Conservation (phyloP, 2,797 vertebrate species). For the Pseudomugil gertrudae region DNA sequence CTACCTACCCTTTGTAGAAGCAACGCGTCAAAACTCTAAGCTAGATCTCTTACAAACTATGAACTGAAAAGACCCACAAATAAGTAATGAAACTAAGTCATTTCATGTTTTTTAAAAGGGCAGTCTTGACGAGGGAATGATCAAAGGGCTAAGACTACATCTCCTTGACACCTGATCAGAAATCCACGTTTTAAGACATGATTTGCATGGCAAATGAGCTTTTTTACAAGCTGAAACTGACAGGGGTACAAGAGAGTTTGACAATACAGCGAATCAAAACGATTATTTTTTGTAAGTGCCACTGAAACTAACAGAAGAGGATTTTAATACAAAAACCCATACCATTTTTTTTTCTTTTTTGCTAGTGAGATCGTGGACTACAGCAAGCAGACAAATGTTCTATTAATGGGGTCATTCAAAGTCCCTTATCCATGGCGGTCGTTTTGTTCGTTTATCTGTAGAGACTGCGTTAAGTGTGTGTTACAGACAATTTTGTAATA, state of each 20-base stretch:
- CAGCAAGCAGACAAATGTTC: conserved; percentile 71
- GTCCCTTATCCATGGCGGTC: conserved; percentile 80
- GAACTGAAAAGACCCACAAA: conserved; percentile 76
- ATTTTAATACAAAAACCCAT: conserved; percentile 71
- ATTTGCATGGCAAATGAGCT: conserved; percentile 58
- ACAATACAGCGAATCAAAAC: conserved; percentile 67
- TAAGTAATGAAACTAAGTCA: conserved; percentile 78
- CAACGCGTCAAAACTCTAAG: conserved; percentile 87
- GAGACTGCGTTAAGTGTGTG: conserved; percentile 74
- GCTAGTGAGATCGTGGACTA: conserved; percentile 69
- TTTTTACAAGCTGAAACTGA: conserved; percentile 58
- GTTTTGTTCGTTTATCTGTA: conserved; percentile 69
- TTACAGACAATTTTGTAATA: conserved; percentile 76
- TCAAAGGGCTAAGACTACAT: conserved; percentile 74
- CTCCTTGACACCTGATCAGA: conserved; percentile 69
- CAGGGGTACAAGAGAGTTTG: conserved; percentile 43
- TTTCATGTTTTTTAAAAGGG: conserved; percentile 73
- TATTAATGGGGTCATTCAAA: conserved; percentile 75
- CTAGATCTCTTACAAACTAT: conserved; percentile 82
- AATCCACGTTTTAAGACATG: conserved; percentile 79
- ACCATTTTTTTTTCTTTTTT: conserved; percentile 38
- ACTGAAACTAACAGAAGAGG: conserved; percentile 69
- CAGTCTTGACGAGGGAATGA: conserved; percentile 71
- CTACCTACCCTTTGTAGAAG: conserved; percentile 82
- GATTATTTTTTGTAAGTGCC: conserved; percentile 34